A percentile compares a stretch with the other conserved stretches of the same genome.
Evolutionary conservation across 2,888 invertebrate genomes (phyloP).

Genomic region (Sepiola atlantica): DNA sequence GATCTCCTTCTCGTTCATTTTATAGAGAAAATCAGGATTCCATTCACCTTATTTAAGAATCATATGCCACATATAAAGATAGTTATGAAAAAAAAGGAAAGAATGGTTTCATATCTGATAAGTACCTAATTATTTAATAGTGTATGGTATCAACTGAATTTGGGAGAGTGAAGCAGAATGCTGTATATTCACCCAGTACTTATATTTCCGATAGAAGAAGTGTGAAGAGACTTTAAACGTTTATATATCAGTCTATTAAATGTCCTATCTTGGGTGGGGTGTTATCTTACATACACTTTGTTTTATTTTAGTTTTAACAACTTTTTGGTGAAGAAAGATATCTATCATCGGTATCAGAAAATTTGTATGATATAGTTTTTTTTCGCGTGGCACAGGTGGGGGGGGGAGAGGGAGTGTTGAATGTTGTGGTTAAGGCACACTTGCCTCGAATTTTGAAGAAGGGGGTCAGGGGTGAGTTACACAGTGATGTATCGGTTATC

Average conservation of each 20-base stretch:
- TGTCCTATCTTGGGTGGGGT: neutral
- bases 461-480: slow-evolving; percentile 12
- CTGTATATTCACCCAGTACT: neutral
- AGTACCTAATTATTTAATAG: neutral
- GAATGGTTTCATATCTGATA: neutral
- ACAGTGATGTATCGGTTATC: neutral
- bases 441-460: slow-evolving; percentile 16
- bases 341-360: neutral
- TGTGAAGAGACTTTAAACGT: neutral
- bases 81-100: neutral
- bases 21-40: too few species aligned
- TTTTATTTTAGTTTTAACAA: neutral
- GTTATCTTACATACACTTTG: neutral
- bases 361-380: slow-evolving; percentile 13
- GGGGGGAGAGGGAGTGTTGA: neutral
- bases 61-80: too few species aligned
- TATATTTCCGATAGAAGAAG: neutral
- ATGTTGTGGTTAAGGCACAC: neutral
- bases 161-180: neutral
- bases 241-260: neutral
- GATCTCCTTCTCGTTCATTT: too few species aligned
- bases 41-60: too few species aligned
- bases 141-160: neutral
- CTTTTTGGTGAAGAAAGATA: neutral
- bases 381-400: neutral